Conservation (phyloP, 2,797 vertebrate genomes). For the Menidia menidia region DNA sequence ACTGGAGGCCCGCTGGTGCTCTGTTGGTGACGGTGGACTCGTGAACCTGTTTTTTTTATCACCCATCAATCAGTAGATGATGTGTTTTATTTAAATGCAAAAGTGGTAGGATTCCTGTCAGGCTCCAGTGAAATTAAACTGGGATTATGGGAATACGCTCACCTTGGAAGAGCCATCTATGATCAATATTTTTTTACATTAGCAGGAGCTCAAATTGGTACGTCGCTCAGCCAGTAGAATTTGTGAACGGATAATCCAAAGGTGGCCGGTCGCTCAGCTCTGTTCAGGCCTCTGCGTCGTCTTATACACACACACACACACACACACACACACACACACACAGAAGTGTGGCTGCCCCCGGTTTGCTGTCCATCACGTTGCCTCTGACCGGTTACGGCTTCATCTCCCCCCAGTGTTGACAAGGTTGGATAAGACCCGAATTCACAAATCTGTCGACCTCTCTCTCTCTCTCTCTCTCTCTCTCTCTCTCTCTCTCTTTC, state of each 20-base stretch:
- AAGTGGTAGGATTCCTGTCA: neutral
- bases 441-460: constrained; percentile 1
- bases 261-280: neutral
- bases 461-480: neutral
- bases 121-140: constrained; percentile 3
- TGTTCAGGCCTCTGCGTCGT: neutral
- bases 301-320: neutral
- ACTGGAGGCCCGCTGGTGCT: constrained; percentile 51
- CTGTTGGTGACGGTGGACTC: neutral
- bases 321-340: too few relatives aligned
- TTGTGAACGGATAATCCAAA: neutral
- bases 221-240: neutral
- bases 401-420: neutral
- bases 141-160: constrained; percentile 8
- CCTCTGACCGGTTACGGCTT: constrained; percentile 6
- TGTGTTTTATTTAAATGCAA: neutral
- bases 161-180: neutral
- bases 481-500: too few relatives aligned
- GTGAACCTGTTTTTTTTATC: too few relatives aligned
- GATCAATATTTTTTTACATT: neutral
- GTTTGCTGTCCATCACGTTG: neutral
- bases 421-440: neutral
- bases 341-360: neutral
- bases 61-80: neutral
- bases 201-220: neutral